Evolutionary conservation across 2,888 invertebrate genomes (phyloP).

Genomic region (Drosophila niveifrons): DNA sequence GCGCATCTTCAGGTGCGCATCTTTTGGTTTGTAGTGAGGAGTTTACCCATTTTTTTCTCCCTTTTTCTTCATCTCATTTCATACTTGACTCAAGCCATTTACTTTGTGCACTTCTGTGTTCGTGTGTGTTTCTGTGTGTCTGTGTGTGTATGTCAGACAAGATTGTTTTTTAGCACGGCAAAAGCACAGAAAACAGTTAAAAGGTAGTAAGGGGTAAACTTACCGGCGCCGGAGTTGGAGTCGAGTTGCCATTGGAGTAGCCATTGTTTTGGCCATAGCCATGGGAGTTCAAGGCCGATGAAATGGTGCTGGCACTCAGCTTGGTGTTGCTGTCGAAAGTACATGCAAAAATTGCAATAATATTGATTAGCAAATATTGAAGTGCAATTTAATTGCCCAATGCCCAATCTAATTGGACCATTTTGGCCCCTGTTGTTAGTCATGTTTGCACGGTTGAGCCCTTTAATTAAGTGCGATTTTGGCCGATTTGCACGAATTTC

Average conservation of each 20-base stretch:
- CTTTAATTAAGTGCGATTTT: slow-evolving; percentile 69
- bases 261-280: slow-evolving; percentile 83
- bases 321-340: slow-evolving; percentile 87
- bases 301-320: slow-evolving; percentile 90
- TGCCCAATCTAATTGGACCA: slow-evolving; percentile 3
- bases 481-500: slow-evolving; percentile 34
- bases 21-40: not conserved
- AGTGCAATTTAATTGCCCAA: slow-evolving; percentile 25
- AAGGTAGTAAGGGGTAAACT: slow-evolving; percentile 50
- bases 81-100: slow-evolving; percentile 29
- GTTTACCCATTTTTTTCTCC: slow-evolving; percentile 7
- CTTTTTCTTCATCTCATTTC: slow-evolving; percentile 14
- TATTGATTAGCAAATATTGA: slow-evolving; percentile 31
- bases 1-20: slow-evolving; percentile 28
- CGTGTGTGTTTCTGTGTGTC: slow-evolving; percentile 21
- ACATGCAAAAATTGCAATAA: not conserved
- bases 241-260: slow-evolving; percentile 81
- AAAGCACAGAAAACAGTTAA: slow-evolving; percentile 39
- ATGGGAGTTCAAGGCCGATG: slow-evolving; percentile 89
- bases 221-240: slow-evolving; percentile 82
- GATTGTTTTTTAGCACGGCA: slow-evolving; percentile 59
- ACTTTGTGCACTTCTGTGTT: slow-evolving; percentile 46
- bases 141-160: slow-evolving; percentile 52
- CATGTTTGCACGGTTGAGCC: slow-evolving; percentile 8
- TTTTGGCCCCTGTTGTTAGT: not conserved